Conservation (phyloP, 2,888 invertebrate genomes). For the Polyploca ridens region DNA sequence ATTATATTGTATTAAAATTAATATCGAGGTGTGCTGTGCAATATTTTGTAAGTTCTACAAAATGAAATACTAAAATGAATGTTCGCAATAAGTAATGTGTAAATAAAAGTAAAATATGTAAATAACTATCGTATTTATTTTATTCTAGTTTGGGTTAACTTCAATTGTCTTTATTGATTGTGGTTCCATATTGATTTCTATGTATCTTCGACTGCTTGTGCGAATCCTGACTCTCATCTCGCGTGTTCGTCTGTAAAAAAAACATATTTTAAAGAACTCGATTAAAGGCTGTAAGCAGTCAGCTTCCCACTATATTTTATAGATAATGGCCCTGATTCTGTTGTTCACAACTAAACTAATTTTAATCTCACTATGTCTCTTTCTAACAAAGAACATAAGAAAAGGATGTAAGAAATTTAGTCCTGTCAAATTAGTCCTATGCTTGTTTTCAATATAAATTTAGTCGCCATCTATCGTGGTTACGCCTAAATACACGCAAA, state of each 20-base stretch:
- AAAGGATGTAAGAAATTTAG: too few species aligned
- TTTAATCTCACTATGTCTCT: too few species aligned
- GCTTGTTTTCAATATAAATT: too few species aligned
- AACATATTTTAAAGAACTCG: too few species aligned
- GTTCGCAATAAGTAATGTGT: slow-evolving; percentile 9
- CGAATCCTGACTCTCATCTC: slow-evolving; percentile 53
- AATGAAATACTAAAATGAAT: not conserved
- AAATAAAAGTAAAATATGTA: slow-evolving; percentile 23
- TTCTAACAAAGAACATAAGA: too few species aligned
- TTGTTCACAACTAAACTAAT: too few species aligned
- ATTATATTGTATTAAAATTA: too few species aligned
- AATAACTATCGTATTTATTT: slow-evolving; percentile 19
- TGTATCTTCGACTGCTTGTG: slow-evolving; percentile 45
- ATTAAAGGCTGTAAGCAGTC: not conserved
- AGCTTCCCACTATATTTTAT: not conserved
- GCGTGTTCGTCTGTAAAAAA: slow-evolving; percentile 47
- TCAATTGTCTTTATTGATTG: slow-evolving; percentile 74
- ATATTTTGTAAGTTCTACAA: not conserved
- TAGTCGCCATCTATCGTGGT: too few species aligned
- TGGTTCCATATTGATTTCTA: slow-evolving; percentile 65
- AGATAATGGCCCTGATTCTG: not conserved
- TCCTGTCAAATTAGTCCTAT: too few species aligned
- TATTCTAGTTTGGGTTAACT: slow-evolving; percentile 55
- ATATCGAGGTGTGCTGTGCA: not conserved
- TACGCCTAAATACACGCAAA: too few species aligned